phyloP scores from a whole-genome alignment of 2,113 vertebrate species.

The Piaya cayana region DNA sequence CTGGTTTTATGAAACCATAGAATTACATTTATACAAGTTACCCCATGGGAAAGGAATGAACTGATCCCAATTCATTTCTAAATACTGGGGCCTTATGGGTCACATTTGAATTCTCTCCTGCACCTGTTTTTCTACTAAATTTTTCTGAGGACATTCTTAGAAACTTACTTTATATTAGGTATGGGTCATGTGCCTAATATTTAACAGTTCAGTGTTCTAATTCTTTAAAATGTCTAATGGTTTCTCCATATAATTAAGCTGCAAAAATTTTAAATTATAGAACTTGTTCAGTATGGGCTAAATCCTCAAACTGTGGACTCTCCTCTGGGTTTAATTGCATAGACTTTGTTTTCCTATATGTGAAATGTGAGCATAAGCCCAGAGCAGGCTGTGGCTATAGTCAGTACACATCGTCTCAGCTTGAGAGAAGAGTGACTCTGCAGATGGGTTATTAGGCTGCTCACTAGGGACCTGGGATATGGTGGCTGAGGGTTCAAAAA shows the following conservation, averaged over 20 bases:
- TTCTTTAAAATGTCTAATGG: conserved; percentile 34
- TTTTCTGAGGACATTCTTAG: conserved; percentile 57
- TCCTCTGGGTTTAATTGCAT: background rate
- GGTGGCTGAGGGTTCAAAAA: background rate
- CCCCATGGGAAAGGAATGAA: conserved; percentile 77
- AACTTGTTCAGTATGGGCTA: background rate
- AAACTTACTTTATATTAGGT: conserved; percentile 40
- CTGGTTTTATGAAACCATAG: conserved; percentile 85
- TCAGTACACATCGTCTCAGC: background rate
- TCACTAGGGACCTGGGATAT: fast-evolving
- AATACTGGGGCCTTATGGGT: conserved; percentile 74
- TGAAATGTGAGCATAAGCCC: background rate
- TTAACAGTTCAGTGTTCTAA: conserved; percentile 59
- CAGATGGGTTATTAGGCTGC: background rate
- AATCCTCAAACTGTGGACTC: background rate
- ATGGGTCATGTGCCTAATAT: conserved; percentile 40
- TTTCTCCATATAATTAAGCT: conserved; percentile 20
- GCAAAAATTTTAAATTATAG: conserved; percentile 3
- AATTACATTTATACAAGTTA: conserved; percentile 84
- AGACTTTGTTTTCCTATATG: background rate
- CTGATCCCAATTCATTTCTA: conserved; percentile 79
- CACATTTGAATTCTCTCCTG: conserved; percentile 73
- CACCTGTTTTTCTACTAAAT: conserved; percentile 71
- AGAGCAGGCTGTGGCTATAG: background rate
- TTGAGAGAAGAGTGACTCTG: background rate